Evolutionary conservation across 1,140 invertebrate genomes (phyloP).

Genomic region (Drosophila pachea): DNA sequence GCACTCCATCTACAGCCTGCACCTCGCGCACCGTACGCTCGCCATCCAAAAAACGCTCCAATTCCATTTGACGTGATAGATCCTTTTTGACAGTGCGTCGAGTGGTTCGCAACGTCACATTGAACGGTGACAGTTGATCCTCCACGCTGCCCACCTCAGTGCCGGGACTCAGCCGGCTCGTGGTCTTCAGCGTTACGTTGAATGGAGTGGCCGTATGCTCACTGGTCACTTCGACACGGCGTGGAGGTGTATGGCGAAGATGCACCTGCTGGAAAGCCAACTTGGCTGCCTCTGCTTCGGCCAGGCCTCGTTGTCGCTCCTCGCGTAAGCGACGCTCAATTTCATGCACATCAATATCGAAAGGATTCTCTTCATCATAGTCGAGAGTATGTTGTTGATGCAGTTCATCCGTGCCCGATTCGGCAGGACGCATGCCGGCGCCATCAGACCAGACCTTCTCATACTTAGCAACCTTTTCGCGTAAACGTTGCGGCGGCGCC

Average conservation of each 20-base stretch:
- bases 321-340: slow-evolving; percentile 82
- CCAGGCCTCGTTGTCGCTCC: slow-evolving; percentile 80
- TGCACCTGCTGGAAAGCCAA: slow-evolving; percentile 81
- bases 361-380: slow-evolving; percentile 72
- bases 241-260: slow-evolving; percentile 80
- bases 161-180: slow-evolving; percentile 60
- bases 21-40: slow-evolving; percentile 68
- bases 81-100: slow-evolving; percentile 54
- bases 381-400: slow-evolving; percentile 56
- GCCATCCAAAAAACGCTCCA: slow-evolving; percentile 64
- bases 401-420: slow-evolving; percentile 54
- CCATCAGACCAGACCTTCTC: slow-evolving; percentile 86
- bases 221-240: slow-evolving; percentile 62
- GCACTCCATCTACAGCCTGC: slow-evolving; percentile 62
- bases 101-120: slow-evolving; percentile 71
- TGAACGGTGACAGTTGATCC: slow-evolving; percentile 82
- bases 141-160: slow-evolving; percentile 81
- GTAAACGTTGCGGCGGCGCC: slow-evolving; percentile 81
- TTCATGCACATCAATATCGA: slow-evolving; percentile 81
- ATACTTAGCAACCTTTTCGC: slow-evolving; percentile 87
- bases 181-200: slow-evolving; percentile 71
- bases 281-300: slow-evolving; percentile 80
- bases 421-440: slow-evolving; percentile 52
- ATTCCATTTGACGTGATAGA: slow-evolving; percentile 40
- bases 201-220: slow-evolving; percentile 66